Conservation (phyloP, 2,113 vertebrate genomes). For the Castor canadensis region DNA sequence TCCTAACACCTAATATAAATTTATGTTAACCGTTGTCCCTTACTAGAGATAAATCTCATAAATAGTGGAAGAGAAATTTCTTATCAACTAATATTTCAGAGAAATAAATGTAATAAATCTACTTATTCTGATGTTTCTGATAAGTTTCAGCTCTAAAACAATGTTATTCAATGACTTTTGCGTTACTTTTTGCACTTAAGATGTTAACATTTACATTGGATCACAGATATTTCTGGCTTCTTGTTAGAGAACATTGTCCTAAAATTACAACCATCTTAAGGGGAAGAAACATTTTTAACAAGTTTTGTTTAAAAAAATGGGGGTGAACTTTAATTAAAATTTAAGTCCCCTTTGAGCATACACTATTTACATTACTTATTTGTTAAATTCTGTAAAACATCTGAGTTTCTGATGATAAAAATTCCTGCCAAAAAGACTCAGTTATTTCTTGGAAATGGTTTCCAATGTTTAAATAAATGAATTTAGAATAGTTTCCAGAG, state of each 20-base stretch:
- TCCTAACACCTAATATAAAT: neutral
- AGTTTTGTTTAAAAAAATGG: conserved; percentile 39
- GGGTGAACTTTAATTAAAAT: conserved; percentile 49
- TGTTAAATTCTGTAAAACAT: conserved; percentile 62
- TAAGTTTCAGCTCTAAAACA: neutral
- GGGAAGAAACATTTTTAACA: conserved; percentile 36
- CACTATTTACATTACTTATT: conserved; percentile 58
- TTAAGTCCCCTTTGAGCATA: conserved; percentile 36
- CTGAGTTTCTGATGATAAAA: conserved; percentile 67
- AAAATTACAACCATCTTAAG: conserved; percentile 14
- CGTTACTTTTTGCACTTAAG: neutral
- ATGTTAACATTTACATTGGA: neutral
- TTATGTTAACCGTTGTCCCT: neutral
- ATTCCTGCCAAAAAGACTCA: conserved; percentile 48
- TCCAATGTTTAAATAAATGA: conserved; percentile 67
- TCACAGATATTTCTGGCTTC: neutral
- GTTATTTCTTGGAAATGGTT: conserved; percentile 62
- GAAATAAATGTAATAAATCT: neutral
- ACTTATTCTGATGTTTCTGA: neutral
- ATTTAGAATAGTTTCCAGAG: conserved; percentile 64
- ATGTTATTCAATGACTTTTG: neutral
- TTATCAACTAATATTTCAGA: neutral
- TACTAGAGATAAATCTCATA: neutral
- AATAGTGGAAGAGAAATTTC: neutral
- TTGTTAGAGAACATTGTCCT: neutral